These are phyloP conservation scores for Apodemia mormo DNA, from an alignment of 2,888 invertebrate species.

Conservation along the genomic window DNA sequence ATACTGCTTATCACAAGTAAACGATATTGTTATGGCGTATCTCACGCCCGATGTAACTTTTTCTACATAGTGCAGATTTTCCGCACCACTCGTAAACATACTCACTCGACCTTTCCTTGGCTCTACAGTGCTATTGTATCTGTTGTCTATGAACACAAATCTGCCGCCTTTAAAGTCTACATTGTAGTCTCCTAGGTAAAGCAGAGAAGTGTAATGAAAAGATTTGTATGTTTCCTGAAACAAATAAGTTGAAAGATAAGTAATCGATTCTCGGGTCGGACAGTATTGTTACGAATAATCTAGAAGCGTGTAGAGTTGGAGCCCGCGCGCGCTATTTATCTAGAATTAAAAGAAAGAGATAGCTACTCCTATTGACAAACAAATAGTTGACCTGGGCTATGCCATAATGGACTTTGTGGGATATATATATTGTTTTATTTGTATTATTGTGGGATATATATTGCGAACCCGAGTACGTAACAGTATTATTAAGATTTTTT, in stretches of 20 bases:
- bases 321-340: no score
- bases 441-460: no score
- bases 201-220: slow-evolving; percentile 92
- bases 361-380: no score
- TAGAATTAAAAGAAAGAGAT: no score
- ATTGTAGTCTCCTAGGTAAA: slow-evolving; percentile 89
- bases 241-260: slow-evolving; percentile 24
- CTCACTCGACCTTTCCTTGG: slow-evolving; percentile 90
- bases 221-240: slow-evolving; percentile 91
- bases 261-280: no score
- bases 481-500: no score
- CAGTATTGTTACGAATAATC: no score
- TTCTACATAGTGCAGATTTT: slow-evolving; percentile 92
- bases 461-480: no score
- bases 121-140: slow-evolving; percentile 85
- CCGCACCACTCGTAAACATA: slow-evolving; percentile 93
- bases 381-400: no score
- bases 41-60: slow-evolving; percentile 87
- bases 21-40: slow-evolving; percentile 92
- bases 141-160: slow-evolving; percentile 89
- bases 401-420: no score
- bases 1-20: slow-evolving; percentile 88
- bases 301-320: no score
- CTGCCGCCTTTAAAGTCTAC: slow-evolving; percentile 91
- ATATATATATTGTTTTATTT: no score